Evolutionary conservation across 2,113 vertebrate species (phyloP).

Genomic region (Gymnobelideus leadbeateri): DNA sequence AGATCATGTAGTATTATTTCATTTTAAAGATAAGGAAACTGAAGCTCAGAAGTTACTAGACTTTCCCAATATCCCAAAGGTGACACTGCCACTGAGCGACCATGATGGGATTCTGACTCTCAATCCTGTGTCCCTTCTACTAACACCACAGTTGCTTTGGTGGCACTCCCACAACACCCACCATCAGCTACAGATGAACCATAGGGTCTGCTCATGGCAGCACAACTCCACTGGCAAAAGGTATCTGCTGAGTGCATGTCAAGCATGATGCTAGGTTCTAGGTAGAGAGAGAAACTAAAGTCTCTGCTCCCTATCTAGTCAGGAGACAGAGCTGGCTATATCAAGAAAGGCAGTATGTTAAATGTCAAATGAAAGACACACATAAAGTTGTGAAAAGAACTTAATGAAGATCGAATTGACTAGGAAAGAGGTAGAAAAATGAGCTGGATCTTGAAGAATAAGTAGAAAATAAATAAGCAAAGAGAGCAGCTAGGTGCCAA

Average conservation of each 20-base stretch:
- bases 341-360: background rate
- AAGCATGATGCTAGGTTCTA: background rate
- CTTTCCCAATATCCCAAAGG: background rate
- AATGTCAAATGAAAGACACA: background rate
- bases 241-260: background rate
- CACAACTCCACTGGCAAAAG: background rate
- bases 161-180: background rate
- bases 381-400: background rate
- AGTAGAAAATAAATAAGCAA: no score
- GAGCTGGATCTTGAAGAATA: background rate
- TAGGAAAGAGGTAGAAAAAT: background rate
- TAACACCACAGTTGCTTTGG: background rate
- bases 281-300: background rate
- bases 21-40: background rate
- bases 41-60: background rate
- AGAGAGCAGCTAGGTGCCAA: no score
- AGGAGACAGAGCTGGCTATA: background rate
- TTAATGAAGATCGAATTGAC: background rate
- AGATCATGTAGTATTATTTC: background rate
- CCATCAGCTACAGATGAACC: background rate
- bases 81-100: background rate
- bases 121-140: background rate
- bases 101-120: constrained; percentile 14
- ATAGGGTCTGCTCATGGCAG: background rate
- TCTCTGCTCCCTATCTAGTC: background rate